A percentile compares a stretch with the other conserved stretches of the same genome.
Conservation (phyloP, 2,888 invertebrate genomes). For the Orthosia gracilis region DNA sequence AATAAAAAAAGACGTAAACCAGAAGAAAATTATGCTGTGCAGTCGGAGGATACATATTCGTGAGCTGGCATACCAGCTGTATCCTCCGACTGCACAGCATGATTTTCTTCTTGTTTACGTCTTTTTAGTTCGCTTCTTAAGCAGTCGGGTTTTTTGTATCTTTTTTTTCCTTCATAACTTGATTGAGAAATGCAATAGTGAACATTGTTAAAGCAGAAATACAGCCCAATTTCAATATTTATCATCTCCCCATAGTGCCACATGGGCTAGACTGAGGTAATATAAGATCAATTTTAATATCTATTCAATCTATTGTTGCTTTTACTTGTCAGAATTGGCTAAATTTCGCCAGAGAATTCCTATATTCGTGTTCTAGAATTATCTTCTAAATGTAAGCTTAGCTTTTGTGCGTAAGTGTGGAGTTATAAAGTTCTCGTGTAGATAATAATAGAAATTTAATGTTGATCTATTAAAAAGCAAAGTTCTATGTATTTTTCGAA, state of each 20-base stretch:
- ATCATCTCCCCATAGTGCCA: conserved; percentile 55
- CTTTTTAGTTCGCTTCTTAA: no score
- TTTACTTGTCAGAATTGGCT: conserved; percentile 29
- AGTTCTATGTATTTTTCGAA: conserved; percentile 18
- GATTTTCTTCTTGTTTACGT: no score
- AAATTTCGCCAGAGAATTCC: conserved; percentile 36
- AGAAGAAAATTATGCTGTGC: no score
- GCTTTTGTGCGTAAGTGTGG: conserved; percentile 30
- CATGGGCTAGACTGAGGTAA: conserved; percentile 55
- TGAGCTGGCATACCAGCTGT: no score
- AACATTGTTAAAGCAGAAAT: conserved; percentile 13
- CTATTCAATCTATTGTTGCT: conserved; percentile 36
- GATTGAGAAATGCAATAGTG: conserved; percentile 12
- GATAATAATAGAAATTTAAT: conserved; percentile 2
- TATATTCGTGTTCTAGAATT: conserved; percentile 34
- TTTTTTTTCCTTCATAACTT: no score
- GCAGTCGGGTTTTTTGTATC: no score
- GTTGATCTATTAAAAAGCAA: not conserved
- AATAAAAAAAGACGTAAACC: no score
- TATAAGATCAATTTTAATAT: conserved; percentile 28
- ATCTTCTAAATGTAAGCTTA: conserved; percentile 36
- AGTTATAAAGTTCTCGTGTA: conserved; percentile 4
- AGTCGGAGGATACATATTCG: no score
- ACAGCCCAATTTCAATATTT: conserved; percentile 45
- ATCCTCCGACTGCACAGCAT: no score